Base-by-base conservation (phyloP, 2,113 vertebrate species). In the Taxidea taxus region DNA sequence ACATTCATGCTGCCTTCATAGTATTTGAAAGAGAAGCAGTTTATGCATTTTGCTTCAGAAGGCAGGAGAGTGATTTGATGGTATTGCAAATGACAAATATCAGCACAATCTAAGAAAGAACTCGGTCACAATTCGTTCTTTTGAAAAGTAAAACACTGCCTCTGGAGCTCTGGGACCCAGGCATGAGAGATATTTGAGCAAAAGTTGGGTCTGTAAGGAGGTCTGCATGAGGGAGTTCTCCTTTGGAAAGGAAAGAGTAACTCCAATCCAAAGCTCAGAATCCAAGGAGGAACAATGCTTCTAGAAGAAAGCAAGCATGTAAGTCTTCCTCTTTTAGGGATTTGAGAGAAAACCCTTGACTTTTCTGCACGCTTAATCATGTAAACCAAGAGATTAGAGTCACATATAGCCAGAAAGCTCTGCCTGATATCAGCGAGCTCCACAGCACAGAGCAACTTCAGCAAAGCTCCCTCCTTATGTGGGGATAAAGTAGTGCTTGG, bases 301-400 rank as follows among this genome's bases (percentile, higher is more conserved):
- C 2, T 27, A 94, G 84, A 97, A 92, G 96, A 56, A 54, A 90
- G 95, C 1, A 85, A 82, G 56, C 77, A 70, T 27, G 10, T 15
- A 82, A 37, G 58, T 39, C 29, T 29, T 94, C 47, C 5, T 91
- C 31, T 74, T 86, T 85, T 21, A 68, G 39, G 42, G 85, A 83
- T 96, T 96, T 90, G 34, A 39, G 60, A 64, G 72, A 91, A 92
- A 97, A 54, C 13, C 47, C 93, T 83, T 39, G 66, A 39, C 62
- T 91, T 95, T 97, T 97, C 88, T 94, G 25, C 86, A 82, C 0
- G 2, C 58, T 95, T 97, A 75, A 90, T 96, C 91, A 72, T 6
- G 21, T 94, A 91, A 95, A 62, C 64, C 42, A 18, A 60, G 56
- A 94, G 82, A 93, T 97, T 85, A 95, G 81, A 87, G 68, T 39